phyloP scores from a whole-genome alignment of 2,113 vertebrate genomes.

The Triplophysa rosa region DNA sequence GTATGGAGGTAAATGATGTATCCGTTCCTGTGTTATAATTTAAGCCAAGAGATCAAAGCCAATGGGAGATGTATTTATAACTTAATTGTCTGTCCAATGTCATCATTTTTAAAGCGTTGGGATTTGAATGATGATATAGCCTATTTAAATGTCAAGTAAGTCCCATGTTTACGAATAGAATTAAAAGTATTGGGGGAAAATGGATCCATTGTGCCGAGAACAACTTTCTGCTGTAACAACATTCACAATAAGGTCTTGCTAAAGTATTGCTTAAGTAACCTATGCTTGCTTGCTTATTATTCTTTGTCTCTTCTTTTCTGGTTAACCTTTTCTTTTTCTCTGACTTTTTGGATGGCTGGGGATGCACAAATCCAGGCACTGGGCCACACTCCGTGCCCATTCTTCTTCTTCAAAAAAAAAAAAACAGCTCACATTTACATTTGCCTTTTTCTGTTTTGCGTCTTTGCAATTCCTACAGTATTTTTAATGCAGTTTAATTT shows the following conservation, averaged over 20 bases:
- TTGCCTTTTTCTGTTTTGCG: background rate
- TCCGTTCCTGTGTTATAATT: background rate
- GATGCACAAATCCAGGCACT: background rate
- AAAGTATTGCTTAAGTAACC: background rate
- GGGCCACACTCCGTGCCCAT: background rate
- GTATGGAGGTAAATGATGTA: background rate
- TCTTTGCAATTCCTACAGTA: background rate
- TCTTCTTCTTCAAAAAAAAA: too few relatives aligned
- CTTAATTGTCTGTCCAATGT: background rate
- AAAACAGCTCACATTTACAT: background rate
- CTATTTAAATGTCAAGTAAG: background rate
- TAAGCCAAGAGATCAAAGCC: slow-evolving; percentile 3
- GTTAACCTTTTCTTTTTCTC: background rate
- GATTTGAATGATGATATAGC: background rate
- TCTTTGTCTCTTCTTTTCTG: background rate
- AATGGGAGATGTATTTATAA: background rate
- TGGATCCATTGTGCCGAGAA: background rate
- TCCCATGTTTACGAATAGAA: background rate
- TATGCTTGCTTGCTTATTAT: background rate
- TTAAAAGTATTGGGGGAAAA: background rate
- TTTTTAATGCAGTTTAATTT: background rate
- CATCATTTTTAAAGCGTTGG: background rate
- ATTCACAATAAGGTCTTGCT: too few relatives aligned
- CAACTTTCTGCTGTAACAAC: too few relatives aligned
- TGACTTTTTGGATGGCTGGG: background rate